Percentiles rank a stretch among this genome's conserved stretches.
phyloP scores from a whole-genome alignment of 2,797 vertebrate species.

The Takifugu ocellatus region DNA sequence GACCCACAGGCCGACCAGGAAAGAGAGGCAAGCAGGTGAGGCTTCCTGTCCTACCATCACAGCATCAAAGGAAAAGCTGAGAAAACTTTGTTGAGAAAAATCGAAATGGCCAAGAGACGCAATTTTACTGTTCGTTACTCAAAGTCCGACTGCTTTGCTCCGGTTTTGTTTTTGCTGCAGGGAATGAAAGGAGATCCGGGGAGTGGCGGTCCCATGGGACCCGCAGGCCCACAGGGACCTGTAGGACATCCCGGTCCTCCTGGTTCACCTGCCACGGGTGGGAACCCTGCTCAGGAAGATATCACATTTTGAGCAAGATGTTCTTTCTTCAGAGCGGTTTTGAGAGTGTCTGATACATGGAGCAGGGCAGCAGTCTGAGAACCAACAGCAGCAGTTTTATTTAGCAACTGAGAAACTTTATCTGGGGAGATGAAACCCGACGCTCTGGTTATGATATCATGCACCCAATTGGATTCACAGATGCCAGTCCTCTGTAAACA shows the following conservation, averaged over 20 bases:
- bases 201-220: slow-evolving; percentile 81
- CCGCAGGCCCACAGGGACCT: slow-evolving; percentile 85
- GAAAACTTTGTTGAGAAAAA: too few species aligned
- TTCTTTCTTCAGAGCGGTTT: background rate
- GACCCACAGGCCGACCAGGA: slow-evolving; percentile 93
- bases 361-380: slow-evolving; percentile 31
- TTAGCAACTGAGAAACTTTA: slow-evolving; percentile 64
- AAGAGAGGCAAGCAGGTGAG: slow-evolving; percentile 96
- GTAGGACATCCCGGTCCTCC: slow-evolving; percentile 88
- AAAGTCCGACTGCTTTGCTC: background rate
- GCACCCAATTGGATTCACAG: slow-evolving; percentile 54
- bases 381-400: slow-evolving; percentile 53
- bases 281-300: slow-evolving; percentile 2
- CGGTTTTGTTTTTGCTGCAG: slow-evolving; percentile 63
- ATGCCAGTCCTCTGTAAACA: slow-evolving; percentile 27
- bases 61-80: too few species aligned
- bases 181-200: slow-evolving; percentile 88
- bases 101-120: too few species aligned
- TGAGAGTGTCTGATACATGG: background rate
- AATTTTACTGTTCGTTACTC: too few species aligned
- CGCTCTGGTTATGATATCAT: slow-evolving; percentile 66
- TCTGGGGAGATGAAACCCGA: slow-evolving; percentile 56
- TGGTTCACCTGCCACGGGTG: slow-evolving; percentile 85
- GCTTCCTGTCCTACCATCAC: too few species aligned
- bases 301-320: background rate